These are phyloP conservation scores for Acrobasis repandana DNA, from an alignment of 2,888 invertebrate species.

Conservation along the genomic window DNA sequence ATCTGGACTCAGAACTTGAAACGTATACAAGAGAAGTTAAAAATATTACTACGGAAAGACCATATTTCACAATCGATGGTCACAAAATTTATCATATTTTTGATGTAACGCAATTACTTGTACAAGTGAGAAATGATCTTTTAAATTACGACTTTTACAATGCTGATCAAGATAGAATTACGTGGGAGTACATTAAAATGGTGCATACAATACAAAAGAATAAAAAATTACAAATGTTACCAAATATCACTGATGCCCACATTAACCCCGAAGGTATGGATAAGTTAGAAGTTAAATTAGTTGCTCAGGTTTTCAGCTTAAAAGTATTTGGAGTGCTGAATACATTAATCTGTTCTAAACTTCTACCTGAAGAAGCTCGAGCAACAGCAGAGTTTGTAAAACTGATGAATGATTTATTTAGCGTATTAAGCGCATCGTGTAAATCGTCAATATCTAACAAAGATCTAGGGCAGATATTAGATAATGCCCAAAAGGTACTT, in stretches of 20 bases:
- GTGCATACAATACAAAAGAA: neutral
- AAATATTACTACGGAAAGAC: neutral
- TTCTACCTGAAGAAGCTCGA: neutral
- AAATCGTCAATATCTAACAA: neutral
- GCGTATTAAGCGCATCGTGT: neutral
- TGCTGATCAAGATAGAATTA: neutral
- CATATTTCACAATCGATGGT: neutral
- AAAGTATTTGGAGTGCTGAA: neutral
- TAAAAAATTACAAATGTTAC: neutral
- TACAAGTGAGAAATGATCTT: neutral
- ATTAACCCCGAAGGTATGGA: neutral
- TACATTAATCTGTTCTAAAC: neutral
- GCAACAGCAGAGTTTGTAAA: constrained; percentile 3
- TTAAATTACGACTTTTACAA: neutral
- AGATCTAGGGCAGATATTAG: neutral
- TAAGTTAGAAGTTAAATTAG: neutral
- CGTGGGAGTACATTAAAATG: constrained; percentile 5
- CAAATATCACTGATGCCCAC: constrained; percentile 5
- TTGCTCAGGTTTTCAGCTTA: neutral
- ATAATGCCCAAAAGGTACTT: neutral
- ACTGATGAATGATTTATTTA: constrained; percentile 2
- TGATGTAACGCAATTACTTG: neutral
- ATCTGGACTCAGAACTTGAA: neutral
- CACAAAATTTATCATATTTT: constrained; percentile 9
- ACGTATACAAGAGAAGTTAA: neutral